Evolutionary conservation across 2,888 invertebrate species (phyloP).

Genomic region (Chydorus sphaericus): DNA sequence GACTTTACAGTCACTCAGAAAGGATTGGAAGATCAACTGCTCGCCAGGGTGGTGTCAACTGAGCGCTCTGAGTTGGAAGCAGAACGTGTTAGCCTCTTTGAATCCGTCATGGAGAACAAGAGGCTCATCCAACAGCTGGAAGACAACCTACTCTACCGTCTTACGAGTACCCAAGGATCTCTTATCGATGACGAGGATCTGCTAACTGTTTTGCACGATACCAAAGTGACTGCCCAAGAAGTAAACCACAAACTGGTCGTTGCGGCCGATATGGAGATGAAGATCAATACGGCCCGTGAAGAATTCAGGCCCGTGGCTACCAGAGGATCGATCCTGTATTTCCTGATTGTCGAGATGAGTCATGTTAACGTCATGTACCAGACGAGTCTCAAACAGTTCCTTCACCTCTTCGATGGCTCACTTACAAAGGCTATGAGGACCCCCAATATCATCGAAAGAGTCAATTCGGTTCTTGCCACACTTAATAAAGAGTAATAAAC

Average conservation of each 20-base stretch:
- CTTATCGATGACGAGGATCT: slow-evolving; percentile 90
- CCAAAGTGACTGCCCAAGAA: slow-evolving; percentile 79
- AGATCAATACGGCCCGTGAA: slow-evolving; percentile 84
- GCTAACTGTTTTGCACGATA: slow-evolving; percentile 73
- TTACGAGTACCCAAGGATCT: slow-evolving; percentile 85
- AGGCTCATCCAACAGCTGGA: slow-evolving; percentile 90
- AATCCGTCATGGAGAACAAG: slow-evolving; percentile 92
- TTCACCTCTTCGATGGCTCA: slow-evolving; percentile 82
- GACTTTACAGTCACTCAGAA: slow-evolving; percentile 96
- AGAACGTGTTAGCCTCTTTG: slow-evolving; percentile 79
- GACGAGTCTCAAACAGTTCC: slow-evolving; percentile 84
- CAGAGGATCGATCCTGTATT: slow-evolving; percentile 84
- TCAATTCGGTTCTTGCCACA: slow-evolving; percentile 72
- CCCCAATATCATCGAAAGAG: slow-evolving; percentile 64
- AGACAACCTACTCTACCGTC: slow-evolving; percentile 73
- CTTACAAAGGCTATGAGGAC: slow-evolving; percentile 37
- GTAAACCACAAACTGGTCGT: slow-evolving; percentile 86
- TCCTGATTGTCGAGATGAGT: slow-evolving; percentile 93
- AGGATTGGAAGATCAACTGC: slow-evolving; percentile 84
- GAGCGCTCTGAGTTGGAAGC: slow-evolving; percentile 92
- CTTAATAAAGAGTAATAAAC: slow-evolving; percentile 82
- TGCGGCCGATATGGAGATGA: slow-evolving; percentile 82
- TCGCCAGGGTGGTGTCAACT: slow-evolving; percentile 82
- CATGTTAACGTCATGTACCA: slow-evolving; percentile 95
- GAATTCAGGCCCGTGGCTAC: slow-evolving; percentile 91